Conservation (phyloP, 2,797 vertebrate species). For the Poeciliopsis presidionis region DNA sequence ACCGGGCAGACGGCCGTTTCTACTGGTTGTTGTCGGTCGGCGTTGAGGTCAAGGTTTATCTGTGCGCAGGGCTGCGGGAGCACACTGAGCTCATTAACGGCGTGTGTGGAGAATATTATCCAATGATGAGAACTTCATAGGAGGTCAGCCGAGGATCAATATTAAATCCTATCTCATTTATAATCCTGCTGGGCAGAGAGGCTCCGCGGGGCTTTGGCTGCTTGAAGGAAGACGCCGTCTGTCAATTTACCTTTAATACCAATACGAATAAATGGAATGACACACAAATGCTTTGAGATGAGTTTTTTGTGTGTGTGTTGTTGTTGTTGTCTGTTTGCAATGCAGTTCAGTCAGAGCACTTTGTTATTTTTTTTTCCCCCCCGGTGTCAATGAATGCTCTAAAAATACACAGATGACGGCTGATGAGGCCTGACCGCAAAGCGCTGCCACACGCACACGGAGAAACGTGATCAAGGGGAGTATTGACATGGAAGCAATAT, state of each 20-base stretch:
- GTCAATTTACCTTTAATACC: conserved; percentile 73
- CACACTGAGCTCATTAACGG: conserved; percentile 79
- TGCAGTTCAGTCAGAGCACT: conserved; percentile 49
- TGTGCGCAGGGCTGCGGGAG: conserved; percentile 50
- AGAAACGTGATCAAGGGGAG: conserved; percentile 47
- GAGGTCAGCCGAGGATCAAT: conserved; percentile 85
- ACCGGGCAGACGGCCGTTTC: conserved; percentile 33
- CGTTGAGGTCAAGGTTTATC: conserved; percentile 64
- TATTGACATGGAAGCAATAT: conserved; percentile 38
- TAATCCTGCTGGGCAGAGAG: conserved; percentile 73
- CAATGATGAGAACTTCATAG: conserved; percentile 82
- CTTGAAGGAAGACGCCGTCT: conserved; percentile 63
- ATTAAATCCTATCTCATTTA: conserved; percentile 81
- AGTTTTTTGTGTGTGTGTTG: conserved; percentile 15
- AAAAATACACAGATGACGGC: conserved; percentile 69
- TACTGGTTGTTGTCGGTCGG: conserved; percentile 55
- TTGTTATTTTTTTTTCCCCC: neutral
- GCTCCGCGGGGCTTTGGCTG: conserved; percentile 57
- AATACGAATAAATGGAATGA: conserved; percentile 71
- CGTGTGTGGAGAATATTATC: conserved; percentile 77
- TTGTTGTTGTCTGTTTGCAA: conserved; percentile 48
- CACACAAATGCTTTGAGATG: conserved; percentile 56
- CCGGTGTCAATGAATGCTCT: conserved; percentile 60
- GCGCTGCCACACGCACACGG: neutral
- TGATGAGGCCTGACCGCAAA: conserved; percentile 51